These are phyloP conservation scores for Tor tambroides DNA, from an alignment of 2,113 vertebrate genomes.

Conservation along the genomic window DNA sequence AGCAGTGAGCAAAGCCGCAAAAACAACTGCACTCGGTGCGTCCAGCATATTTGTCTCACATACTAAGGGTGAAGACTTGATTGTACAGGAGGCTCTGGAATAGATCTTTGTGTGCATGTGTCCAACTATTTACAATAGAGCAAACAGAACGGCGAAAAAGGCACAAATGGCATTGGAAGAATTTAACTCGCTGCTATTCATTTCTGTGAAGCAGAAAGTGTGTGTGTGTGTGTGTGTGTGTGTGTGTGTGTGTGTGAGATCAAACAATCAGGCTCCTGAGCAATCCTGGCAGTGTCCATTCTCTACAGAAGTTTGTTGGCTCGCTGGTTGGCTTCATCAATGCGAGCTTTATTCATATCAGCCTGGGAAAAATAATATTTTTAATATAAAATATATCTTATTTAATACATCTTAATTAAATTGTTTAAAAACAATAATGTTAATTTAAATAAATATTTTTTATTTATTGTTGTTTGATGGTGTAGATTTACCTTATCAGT, in stretches of 20 bases:
- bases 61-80: constrained; percentile 41
- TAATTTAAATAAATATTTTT: background rate
- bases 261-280: constrained; percentile 5
- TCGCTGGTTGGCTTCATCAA: constrained; percentile 88
- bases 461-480: background rate
- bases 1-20: constrained; percentile 26
- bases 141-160: constrained; percentile 20
- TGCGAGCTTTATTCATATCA: constrained; percentile 88
- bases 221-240: too few relatives aligned
- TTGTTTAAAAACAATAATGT: background rate
- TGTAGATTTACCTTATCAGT: constrained; percentile 81
- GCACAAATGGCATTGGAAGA: constrained; percentile 52
- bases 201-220: constrained; percentile 12
- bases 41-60: constrained; percentile 39
- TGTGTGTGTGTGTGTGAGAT: background rate
- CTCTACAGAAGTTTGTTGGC: constrained; percentile 93
- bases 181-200: constrained; percentile 11
- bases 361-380: constrained; percentile 73
- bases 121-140: constrained; percentile 41
- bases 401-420: too few relatives aligned
- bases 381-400: background rate
- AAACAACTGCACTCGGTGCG: background rate
- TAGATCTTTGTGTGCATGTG: background rate
- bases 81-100: constrained; percentile 46
- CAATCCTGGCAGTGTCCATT: constrained; percentile 53